Evolutionary conservation across 37 sponge, comb jelly and placozoan species (phyloP).

Genomic region (Chondrilla cf. caribensis): DNA sequence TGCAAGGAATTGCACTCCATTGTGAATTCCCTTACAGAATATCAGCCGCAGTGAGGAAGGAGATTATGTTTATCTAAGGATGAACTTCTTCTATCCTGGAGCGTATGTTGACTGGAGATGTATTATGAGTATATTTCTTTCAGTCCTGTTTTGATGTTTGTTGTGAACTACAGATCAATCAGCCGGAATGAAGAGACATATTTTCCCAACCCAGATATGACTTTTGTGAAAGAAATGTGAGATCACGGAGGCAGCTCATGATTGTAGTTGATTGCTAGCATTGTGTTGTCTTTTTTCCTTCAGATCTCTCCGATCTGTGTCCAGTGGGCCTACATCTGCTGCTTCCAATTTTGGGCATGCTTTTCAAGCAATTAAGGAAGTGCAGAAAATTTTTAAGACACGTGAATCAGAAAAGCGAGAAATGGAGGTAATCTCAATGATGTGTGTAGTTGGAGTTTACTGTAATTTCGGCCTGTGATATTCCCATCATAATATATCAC

Average conservation of each 20-base stretch:
- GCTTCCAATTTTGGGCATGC: constrained; percentile 28
- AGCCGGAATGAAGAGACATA: constrained; percentile 69
- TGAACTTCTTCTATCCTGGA: constrained; percentile 93
- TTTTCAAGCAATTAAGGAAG: constrained; percentile 90
- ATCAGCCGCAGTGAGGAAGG: constrained; percentile 97
- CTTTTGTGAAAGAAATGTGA: constrained; percentile 92
- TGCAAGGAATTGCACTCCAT: no score
- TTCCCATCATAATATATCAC: neutral
- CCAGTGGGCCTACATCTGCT: neutral
- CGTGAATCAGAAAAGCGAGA: constrained; percentile 93
- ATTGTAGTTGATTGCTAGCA: neutral
- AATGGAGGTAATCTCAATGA: constrained; percentile 68
- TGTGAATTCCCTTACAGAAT: no score
- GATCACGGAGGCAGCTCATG: constrained; percentile 19
- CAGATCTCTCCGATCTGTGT: neutral
- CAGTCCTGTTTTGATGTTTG: neutral
- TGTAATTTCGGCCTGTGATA: no score
- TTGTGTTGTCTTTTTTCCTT: neutral
- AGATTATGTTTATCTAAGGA: constrained; percentile 85
- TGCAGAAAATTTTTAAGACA: constrained; percentile 92
- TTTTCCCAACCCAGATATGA: constrained; percentile 86
- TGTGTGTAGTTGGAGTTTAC: constrained; percentile 3
- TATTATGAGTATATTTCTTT: no score
- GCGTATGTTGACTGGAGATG: no score
- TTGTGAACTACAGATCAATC: constrained; percentile 38